Percentiles rank a stretch among this genome's conserved stretches.
These are phyloP conservation scores for Ceratosolen fusciceps DNA, from an alignment of 1,140 invertebrate genomes.

Conservation along the genomic window DNA sequence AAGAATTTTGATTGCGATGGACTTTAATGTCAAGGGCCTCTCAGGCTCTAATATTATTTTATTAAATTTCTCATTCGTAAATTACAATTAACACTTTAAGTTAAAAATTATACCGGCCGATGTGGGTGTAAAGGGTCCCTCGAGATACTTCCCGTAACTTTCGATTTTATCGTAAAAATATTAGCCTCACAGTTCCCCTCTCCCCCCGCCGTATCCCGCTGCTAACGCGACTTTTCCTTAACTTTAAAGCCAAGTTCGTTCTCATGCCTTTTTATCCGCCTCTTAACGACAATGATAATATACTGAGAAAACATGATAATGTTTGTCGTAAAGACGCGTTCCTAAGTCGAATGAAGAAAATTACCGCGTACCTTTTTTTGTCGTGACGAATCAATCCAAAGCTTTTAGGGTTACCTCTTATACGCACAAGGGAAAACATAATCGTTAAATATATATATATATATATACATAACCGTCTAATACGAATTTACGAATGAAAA, in stretches of 20 bases:
- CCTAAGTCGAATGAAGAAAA: background rate
- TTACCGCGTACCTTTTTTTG: background rate
- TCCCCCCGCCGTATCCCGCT: too few species aligned
- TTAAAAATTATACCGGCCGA: background rate
- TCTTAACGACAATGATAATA: background rate
- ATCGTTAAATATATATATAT: too few species aligned
- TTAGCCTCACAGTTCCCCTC: background rate
- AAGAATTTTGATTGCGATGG: constrained; percentile 16
- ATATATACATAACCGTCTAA: background rate
- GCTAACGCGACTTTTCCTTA: background rate
- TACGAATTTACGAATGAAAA: background rate
- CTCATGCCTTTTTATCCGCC: background rate
- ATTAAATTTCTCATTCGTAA: background rate
- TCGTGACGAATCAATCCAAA: background rate
- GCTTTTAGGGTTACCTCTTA: background rate
- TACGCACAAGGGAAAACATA: background rate
- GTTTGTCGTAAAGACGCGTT: background rate
- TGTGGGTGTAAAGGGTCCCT: background rate
- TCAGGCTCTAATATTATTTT: background rate
- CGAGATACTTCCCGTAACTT: background rate
- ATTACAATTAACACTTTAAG: background rate
- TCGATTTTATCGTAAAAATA: background rate
- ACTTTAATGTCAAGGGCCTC: background rate
- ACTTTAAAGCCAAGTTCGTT: background rate
- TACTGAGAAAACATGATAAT: background rate